phyloP scores from a whole-genome alignment of 2,888 invertebrate genomes.

The Leucoma salicis region DNA sequence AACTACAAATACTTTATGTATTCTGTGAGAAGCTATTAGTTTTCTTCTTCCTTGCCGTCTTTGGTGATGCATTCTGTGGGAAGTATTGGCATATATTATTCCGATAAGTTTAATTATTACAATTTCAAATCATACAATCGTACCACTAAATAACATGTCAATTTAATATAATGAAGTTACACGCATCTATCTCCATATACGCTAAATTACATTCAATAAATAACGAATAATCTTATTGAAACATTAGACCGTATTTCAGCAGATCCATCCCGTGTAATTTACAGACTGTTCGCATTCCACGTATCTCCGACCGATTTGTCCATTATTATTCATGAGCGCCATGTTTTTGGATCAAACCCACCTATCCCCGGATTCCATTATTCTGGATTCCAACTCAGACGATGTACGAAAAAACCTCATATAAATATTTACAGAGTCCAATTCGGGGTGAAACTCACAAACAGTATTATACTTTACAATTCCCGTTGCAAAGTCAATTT shows the following conservation, averaged over 20 bases:
- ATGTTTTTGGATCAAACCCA: constrained; percentile 32
- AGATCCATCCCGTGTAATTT: constrained; percentile 16
- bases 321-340: constrained; percentile 54
- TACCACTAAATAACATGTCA: too few relatives aligned
- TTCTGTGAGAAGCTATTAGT: too few relatives aligned
- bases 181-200: too few relatives aligned
- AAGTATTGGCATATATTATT: too few relatives aligned
- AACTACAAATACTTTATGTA: too few relatives aligned
- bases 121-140: too few relatives aligned
- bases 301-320: constrained; percentile 14
- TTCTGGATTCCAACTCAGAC: constrained; percentile 46
- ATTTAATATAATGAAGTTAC: too few relatives aligned
- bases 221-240: constrained; percentile 14
- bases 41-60: too few relatives aligned
- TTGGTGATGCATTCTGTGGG: too few relatives aligned
- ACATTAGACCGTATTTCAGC: constrained; percentile 12
- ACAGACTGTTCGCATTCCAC: constrained; percentile 14
- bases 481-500: constrained; percentile 34
- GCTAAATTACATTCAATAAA: constrained; percentile 25
- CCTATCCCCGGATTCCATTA: constrained; percentile 55
- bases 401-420: constrained; percentile 43
- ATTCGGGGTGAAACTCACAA: constrained; percentile 37
- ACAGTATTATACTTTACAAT: constrained; percentile 49
- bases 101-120: too few relatives aligned
- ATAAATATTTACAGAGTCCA: constrained; percentile 53